A percentile compares a stretch with the other conserved stretches of the same genome.
Evolutionary conservation across 2,113 vertebrate species (phyloP).

Genomic region (Eira barbara): DNA sequence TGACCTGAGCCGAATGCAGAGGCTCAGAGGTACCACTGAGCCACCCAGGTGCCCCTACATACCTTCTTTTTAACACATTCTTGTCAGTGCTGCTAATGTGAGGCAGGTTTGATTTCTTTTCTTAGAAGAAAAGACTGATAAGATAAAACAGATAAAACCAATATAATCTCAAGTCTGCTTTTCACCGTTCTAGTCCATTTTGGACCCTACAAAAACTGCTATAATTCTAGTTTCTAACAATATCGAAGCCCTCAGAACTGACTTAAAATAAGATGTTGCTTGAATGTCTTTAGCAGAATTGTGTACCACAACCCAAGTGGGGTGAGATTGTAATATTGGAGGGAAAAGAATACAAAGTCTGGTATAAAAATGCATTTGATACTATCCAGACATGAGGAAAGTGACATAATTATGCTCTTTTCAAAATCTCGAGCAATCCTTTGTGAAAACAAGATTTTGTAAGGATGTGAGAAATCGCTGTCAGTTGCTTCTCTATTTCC

Average conservation of each 20-base stretch:
- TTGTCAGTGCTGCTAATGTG: background rate
- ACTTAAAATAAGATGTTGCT: background rate
- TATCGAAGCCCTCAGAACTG: background rate
- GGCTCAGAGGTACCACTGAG: too few relatives aligned
- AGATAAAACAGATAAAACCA: background rate
- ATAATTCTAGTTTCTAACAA: background rate
- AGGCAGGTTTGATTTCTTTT: background rate
- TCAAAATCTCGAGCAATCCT: conserved; percentile 17
- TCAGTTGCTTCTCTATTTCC: background rate
- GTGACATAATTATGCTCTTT: background rate
- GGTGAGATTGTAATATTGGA: background rate
- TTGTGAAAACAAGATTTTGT: background rate
- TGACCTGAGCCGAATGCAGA: too few relatives aligned
- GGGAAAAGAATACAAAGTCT: background rate
- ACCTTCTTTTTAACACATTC: background rate
- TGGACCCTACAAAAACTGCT: background rate
- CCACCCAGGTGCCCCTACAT: background rate
- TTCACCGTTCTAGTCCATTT: background rate
- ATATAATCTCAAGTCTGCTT: background rate
- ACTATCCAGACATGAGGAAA: background rate
- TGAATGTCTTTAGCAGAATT: background rate
- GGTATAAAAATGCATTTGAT: background rate
- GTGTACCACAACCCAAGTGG: background rate
- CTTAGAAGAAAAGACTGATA: background rate
- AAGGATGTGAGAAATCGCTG: background rate